A percentile compares a stretch with the other conserved stretches of the same genome.
Conservation (phyloP, 2,888 invertebrate species). For the Tinea semifulvella region DNA sequence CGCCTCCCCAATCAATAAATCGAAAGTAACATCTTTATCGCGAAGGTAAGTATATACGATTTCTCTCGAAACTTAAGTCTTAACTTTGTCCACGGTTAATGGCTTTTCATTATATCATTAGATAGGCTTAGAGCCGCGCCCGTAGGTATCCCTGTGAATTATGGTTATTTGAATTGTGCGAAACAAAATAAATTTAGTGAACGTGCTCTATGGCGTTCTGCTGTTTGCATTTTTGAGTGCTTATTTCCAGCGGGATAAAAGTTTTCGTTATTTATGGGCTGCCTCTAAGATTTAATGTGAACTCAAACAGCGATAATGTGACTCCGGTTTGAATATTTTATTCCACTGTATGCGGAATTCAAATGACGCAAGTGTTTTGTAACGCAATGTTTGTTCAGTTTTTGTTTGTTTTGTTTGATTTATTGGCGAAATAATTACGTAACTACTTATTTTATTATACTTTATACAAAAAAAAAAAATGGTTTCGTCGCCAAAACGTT, state of each 20-base stretch:
- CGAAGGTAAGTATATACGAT: constrained; percentile 39
- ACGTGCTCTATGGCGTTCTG: constrained; percentile 64
- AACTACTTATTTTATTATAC: too few species aligned
- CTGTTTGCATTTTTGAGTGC: constrained; percentile 69
- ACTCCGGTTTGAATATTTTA: constrained; percentile 26
- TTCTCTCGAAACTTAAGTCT: constrained; percentile 46
- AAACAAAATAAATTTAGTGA: constrained; percentile 67
- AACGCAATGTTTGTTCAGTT: constrained; percentile 4
- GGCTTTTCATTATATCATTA: constrained; percentile 65
- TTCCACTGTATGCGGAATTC: constrained; percentile 7
- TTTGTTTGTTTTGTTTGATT: too few species aligned
- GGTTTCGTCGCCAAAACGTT: too few species aligned
- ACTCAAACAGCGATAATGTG: constrained; percentile 65
- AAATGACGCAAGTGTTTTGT: background rate
- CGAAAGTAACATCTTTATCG: constrained; percentile 58
- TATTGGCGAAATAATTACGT: too few species aligned
- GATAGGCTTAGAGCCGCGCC: constrained; percentile 45
- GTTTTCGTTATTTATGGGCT: constrained; percentile 62
- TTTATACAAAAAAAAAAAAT: too few species aligned
- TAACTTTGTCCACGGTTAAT: constrained; percentile 47
- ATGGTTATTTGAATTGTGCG: constrained; percentile 68
- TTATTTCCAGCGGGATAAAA: constrained; percentile 66
- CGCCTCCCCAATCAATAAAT: constrained; percentile 50
- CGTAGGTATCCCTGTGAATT: constrained; percentile 47
- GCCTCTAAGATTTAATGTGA: constrained; percentile 64